Base-by-base conservation (phyloP, 2,113 vertebrate genomes). In the Sturnira hondurensis region DNA sequence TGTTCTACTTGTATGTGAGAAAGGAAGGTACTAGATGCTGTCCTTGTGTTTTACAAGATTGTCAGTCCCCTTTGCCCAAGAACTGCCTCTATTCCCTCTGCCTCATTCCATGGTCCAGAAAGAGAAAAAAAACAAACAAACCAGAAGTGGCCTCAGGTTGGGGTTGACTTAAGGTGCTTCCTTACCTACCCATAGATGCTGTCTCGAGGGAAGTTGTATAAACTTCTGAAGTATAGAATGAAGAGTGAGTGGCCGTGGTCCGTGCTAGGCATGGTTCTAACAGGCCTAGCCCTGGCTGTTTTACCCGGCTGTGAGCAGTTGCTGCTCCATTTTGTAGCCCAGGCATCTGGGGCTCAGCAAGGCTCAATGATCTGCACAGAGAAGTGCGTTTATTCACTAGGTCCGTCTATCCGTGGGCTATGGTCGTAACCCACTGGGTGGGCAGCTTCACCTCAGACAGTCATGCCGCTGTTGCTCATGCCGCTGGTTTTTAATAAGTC, bases 381-480 rank as follows among this genome's bases (percentile, higher is more conserved):
- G 58, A 58, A 2, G 52, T 31, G 2, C 22, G 26, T 36, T 56
- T 47, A 22, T 24, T 33, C 2, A 2, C 31, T 24, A 4, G 15
- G 50, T 52, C 50, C 50, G 17, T 52, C 17, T 52, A 17, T 17
- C 50, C 4, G 50, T 52, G 50, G 38, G 41, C 41, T 50, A 0
- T 58, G 61, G 52, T 58, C 4, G 0, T 26, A 17, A 16, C 33
- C 36, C 43, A 20, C 13, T 16, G 16, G 36, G 43, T 26, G 38
- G 54, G 87, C 78, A 52, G 28, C 43, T 84, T 43, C 31, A 17
- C 47, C 67, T 54, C 41, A 36, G 65, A 68, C 58, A 41, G 16
- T n/a, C 1, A 0, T 5, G 71, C 65, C 16, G 8, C 9, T 33
- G 4, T 20, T 1, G 1, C 56, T 31, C 65, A 61, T 0, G 0